phyloP scores from a whole-genome alignment of 2,888 invertebrate species.

The Steinernema hermaphroditum region DNA sequence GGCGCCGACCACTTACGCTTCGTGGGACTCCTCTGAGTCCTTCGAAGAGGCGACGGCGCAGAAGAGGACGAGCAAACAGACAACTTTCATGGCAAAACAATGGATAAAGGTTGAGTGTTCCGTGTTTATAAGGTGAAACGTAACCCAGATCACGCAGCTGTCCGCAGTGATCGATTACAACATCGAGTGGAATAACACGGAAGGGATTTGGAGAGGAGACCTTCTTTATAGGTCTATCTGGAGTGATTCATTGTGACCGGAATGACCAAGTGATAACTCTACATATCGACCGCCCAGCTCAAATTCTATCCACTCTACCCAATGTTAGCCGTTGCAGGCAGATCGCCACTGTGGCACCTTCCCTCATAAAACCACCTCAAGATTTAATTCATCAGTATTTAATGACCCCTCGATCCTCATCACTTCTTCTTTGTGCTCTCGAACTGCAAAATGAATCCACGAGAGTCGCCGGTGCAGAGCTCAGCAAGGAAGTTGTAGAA shows the following conservation, averaged over 20 bases:
- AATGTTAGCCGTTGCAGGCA: background rate
- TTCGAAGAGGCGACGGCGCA: background rate
- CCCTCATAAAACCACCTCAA: too few relatives aligned
- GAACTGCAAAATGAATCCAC: background rate
- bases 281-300: background rate
- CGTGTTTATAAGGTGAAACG: background rate
- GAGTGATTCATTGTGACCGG: too few relatives aligned
- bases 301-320: background rate
- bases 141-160: background rate
- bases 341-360: too few relatives aligned
- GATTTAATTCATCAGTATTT: too few relatives aligned
- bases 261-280: too few relatives aligned
- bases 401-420: too few relatives aligned
- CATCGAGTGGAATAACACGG: too few relatives aligned
- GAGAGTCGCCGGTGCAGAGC: background rate
- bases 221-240: too few relatives aligned
- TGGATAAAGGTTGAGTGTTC: background rate
- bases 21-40: background rate
- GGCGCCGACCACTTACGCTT: background rate
- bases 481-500: background rate
- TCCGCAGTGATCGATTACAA: background rate
- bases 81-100: background rate
- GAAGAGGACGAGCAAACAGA: constrained; percentile 3
- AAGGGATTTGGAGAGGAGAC: too few relatives aligned
- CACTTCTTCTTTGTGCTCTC: too few relatives aligned